Evolutionary conservation across 2,888 invertebrate species (phyloP), one percentile per base, ranked within the genome.

Genomic region (Perithous albicinctus): DNA sequence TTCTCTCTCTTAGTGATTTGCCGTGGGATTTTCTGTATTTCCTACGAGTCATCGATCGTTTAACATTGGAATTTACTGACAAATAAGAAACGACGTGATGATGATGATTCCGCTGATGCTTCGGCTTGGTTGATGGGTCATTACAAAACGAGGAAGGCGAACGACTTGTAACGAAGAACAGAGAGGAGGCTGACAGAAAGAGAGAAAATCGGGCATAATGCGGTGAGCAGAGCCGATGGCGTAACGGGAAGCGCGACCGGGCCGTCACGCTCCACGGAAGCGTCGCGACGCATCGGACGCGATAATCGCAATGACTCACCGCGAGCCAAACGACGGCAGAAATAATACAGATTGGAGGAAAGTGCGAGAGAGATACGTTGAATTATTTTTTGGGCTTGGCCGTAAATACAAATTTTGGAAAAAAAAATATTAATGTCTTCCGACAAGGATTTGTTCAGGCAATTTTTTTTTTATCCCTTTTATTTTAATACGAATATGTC

Each of bases 211-310:
- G 38, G 18, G 32, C 23, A 6, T 48, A 67, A 18, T 6, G 48
- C 46, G 12, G 23, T 12, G 20, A 20, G 59, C 54, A 15, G 48
- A 54, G 46, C 51, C 59, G 63, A 73, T 67, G 80, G 70, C 67
- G 73, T 77, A 80, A 80, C 80, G 73, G 73, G 75, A 72, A 70
- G 59, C 64, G 51, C 23, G 61, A 74, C 32, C 54, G 70, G 69
- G 43, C 35, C 76, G 80, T 80, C 80, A 80, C 76, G 80, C 76
- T 76, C 72, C 41, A 35, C 54, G 59, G 66, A 76, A 80, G 72
- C 80, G 69, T 64, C 56, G 79, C 72, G 43, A 66, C 54, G 78
- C 78, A 78, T 78, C 75, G 59, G 66, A 23, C 79, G 32, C 46
- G 63, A 75, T 75, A 80, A 70, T 80, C 70, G 54, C 61, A 66